phyloP scores from a whole-genome alignment of 2,888 invertebrate species.

The Ochropacha duplaris region DNA sequence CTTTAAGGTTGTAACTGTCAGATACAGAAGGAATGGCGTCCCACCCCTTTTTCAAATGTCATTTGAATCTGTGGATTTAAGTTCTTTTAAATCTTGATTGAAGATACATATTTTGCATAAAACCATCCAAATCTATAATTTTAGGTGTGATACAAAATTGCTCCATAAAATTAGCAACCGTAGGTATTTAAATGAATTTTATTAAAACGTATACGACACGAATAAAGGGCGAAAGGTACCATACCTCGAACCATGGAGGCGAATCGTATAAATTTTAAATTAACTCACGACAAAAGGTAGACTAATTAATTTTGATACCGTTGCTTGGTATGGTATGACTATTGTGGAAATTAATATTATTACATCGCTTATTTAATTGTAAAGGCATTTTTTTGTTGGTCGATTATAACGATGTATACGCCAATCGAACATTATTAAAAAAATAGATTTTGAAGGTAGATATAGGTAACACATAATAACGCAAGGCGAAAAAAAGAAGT shows the following conservation, averaged over 20 bases:
- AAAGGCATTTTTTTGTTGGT: constrained; percentile 6
- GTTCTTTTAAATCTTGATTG: too few species aligned
- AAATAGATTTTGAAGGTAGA: too few species aligned
- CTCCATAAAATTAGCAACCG: neutral
- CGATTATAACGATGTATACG: constrained; percentile 23
- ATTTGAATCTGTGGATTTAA: too few species aligned
- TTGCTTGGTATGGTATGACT: constrained; percentile 36
- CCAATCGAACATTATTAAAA: neutral
- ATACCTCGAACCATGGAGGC: constrained; percentile 33
- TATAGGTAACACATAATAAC: too few species aligned
- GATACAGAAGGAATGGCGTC: too few species aligned
- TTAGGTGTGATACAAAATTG: neutral
- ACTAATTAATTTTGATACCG: constrained; percentile 56
- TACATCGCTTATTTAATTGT: constrained; percentile 17
- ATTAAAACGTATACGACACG: constrained; percentile 31
- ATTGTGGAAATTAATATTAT: constrained; percentile 33
- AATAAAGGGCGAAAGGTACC: constrained; percentile 24
- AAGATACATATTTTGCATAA: too few species aligned
- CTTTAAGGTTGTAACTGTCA: too few species aligned
- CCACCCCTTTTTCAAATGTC: too few species aligned
- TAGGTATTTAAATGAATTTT: neutral
- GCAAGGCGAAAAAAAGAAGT: too few species aligned
- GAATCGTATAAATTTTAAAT: constrained; percentile 55
- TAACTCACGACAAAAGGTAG: constrained; percentile 45
- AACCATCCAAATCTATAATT: too few species aligned